phyloP scores from a whole-genome alignment of 2,113 vertebrate species.

The Puntigrus tetrazona region DNA sequence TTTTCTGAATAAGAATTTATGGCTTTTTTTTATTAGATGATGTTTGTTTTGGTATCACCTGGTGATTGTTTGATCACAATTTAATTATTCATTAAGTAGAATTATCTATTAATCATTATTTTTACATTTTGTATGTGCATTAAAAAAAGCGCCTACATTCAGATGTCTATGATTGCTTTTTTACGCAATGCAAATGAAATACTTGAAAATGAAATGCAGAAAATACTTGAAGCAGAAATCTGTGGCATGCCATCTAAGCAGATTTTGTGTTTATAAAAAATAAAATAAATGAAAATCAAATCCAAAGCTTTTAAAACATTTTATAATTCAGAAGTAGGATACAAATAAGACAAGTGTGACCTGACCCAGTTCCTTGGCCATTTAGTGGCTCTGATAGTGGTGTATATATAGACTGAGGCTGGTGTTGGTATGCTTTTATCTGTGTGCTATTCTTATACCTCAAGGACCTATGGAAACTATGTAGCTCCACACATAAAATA shows the following conservation, averaged over 20 bases:
- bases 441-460: conserved; percentile 42
- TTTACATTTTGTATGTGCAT: not conserved
- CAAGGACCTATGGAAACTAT: conserved; percentile 53
- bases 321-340: conserved; percentile 44
- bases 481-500: conserved; percentile 41
- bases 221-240: not conserved
- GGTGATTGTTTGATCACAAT: not conserved
- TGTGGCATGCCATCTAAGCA: not conserved
- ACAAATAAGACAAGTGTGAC: conserved; percentile 31
- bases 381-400: conserved; percentile 25
- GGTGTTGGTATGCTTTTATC: conserved; percentile 63
- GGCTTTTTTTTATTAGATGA: not conserved
- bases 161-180: too few relatives aligned
- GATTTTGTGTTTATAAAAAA: not conserved
- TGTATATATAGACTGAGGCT: conserved; percentile 63
- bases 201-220: too few relatives aligned
- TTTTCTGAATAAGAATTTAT: not conserved
- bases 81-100: not conserved
- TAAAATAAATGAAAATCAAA: not conserved
- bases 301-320: not conserved
- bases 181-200: not conserved
- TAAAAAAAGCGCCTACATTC: not conserved
- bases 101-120: not conserved
- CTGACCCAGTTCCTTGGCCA: conserved; percentile 23
- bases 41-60: not conserved